Percentiles rank a stretch among this genome's conserved stretches.
Evolutionary conservation across 2,888 invertebrate species (phyloP).

Genomic region (Cerceris rybyensis): DNA sequence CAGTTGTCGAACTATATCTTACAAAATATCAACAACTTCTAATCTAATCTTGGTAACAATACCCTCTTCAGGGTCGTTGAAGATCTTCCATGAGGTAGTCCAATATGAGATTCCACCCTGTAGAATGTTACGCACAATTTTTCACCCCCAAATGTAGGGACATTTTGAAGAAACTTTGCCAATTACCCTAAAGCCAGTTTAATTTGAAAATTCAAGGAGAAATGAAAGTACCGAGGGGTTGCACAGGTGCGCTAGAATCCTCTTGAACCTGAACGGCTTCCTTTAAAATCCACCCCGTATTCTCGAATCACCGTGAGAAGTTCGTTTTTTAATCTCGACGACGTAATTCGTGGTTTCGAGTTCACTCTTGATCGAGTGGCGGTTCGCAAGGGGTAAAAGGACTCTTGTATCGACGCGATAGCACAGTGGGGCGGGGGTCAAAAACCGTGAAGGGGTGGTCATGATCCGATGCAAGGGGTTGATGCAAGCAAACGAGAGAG

Average conservation of each 20-base stretch:
- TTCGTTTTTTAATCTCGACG: conserved; percentile 15
- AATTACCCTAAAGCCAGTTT: too few species aligned
- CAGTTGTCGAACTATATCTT: too few species aligned
- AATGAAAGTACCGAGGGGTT: too few species aligned
- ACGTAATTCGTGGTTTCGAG: conserved; percentile 54
- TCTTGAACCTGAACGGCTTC: not conserved
- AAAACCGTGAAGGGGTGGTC: conserved; percentile 62
- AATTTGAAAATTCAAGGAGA: too few species aligned
- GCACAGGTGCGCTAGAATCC: not conserved
- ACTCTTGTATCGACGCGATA: conserved; percentile 63
- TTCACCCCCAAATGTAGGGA: too few species aligned
- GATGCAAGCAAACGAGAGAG: conserved; percentile 29
- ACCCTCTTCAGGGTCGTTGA: too few species aligned
- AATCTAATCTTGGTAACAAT: too few species aligned
- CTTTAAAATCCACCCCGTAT: not conserved
- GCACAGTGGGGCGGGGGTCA: conserved; percentile 53
- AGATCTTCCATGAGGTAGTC: too few species aligned
- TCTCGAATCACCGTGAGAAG: not conserved
- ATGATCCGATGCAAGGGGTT: conserved; percentile 51
- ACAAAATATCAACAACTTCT: too few species aligned
- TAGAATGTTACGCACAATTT: too few species aligned
- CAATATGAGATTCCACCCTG: too few species aligned
- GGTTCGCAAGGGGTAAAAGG: conserved; percentile 44
- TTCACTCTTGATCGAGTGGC: conserved; percentile 45
- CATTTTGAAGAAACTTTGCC: too few species aligned